A percentile compares a stretch with the other conserved stretches of the same genome.
Evolutionary conservation across 2,113 vertebrate genomes (phyloP).

Genomic region (Haliaeetus leucogaster): DNA sequence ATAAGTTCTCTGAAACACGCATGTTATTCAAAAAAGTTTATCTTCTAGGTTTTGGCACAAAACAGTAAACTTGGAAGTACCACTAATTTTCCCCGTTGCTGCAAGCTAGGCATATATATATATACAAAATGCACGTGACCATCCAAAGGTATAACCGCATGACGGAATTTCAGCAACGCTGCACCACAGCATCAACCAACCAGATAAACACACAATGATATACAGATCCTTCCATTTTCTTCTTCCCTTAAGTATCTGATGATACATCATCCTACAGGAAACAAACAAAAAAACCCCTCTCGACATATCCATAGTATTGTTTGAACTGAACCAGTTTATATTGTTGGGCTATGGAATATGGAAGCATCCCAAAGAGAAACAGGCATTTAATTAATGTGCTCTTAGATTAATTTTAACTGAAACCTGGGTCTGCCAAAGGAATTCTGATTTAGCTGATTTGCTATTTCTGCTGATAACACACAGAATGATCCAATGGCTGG

Average conservation of each 20-base stretch:
- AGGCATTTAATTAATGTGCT: background rate
- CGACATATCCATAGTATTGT: background rate
- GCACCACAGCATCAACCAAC: background rate
- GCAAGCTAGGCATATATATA: background rate
- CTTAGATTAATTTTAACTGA: constrained; percentile 8
- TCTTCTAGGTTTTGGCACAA: background rate
- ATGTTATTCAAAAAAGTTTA: background rate
- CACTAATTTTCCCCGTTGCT: background rate
- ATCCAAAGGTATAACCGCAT: background rate
- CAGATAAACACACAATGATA: background rate
- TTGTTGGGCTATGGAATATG: background rate
- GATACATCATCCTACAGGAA: background rate
- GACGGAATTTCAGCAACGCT: background rate
- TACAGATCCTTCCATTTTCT: background rate
- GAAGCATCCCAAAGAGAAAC: background rate
- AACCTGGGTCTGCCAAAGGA: background rate
- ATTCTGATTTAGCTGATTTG: background rate
- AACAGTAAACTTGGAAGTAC: background rate
- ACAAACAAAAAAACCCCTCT: background rate
- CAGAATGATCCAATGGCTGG: background rate
- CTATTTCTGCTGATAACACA: background rate
- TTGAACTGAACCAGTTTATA: background rate
- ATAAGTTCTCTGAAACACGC: background rate
- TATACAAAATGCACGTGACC: background rate
- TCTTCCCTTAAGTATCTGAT: background rate